These are phyloP conservation scores for Myotis davidii DNA, from an alignment of 2,113 vertebrate genomes.

Conservation along the genomic window DNA sequence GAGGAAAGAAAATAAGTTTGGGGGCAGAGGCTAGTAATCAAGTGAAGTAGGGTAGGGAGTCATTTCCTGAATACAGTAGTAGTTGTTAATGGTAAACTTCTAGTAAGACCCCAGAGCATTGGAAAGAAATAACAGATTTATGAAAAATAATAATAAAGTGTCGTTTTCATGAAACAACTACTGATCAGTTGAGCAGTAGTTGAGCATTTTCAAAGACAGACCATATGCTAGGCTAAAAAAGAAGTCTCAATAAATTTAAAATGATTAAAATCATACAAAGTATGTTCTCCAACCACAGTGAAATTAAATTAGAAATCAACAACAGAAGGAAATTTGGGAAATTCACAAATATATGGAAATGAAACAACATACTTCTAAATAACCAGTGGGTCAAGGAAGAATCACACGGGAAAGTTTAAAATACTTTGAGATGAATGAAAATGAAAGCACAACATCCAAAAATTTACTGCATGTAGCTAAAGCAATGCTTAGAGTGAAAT, in stretches of 20 bases:
- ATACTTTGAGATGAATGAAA: constrained; percentile 56
- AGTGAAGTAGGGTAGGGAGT: background rate
- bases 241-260: constrained; percentile 38
- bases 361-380: constrained; percentile 5
- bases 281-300: background rate
- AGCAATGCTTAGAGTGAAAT: constrained; percentile 31
- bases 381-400: constrained; percentile 36
- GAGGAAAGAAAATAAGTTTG: background rate
- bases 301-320: constrained; percentile 42
- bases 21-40: background rate
- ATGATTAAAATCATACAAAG: constrained; percentile 40
- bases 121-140: background rate
- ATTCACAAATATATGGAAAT: constrained; percentile 56
- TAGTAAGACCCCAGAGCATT: background rate
- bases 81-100: constrained; percentile 9
- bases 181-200: background rate
- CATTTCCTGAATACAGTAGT: background rate
- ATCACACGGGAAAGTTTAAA: constrained; percentile 38
- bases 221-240: constrained; percentile 8
- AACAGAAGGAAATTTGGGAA: constrained; percentile 25
- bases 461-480: background rate
- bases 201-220: background rate
- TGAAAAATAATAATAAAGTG: background rate
- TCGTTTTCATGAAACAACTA: constrained; percentile 2
- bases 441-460: background rate